Evolutionary conservation across 2,113 vertebrate species (phyloP), one percentile per base, ranked within the genome.

Genomic region (Anoplopoma fimbria): DNA sequence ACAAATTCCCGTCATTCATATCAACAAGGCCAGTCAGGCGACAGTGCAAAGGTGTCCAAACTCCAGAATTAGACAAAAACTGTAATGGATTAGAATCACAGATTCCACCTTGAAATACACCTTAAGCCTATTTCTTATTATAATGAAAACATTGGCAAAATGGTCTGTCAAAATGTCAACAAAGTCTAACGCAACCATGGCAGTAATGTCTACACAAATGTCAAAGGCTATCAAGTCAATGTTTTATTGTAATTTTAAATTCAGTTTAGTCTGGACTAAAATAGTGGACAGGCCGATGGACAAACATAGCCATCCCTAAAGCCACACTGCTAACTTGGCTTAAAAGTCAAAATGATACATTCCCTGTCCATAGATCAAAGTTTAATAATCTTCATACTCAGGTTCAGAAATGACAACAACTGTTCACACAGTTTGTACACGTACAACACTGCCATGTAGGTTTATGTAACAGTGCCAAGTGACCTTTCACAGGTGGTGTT

Each of bases 401-500:
- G n/a, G 5, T 25, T 51, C 2, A 63, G 15, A 47, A 76, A 47
- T 29, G 10, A 31, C 10, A 34, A 15, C 21, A 53, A 31, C 9
- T 60, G 9, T 27, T 58, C 15, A 69, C 23, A 69, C 53, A 45
- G 9, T 31, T 47, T 29, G 15, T 9, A 75, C 49, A 6, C 0
- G 3, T 36, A 57, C 38, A n/a, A 27, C 25, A 23, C 34, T 38
- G 47, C 7, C 55, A 29, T 64, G 51, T 29, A 62, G 71, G 77
- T 87, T 75, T 85, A 47, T 23, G 55, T 1, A 58, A 33, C 6
- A 8, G 3, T 47, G 21, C 31, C 21, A 33, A 38, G 60, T 65
- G 78, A 88, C 87, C 82, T 87, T 86, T 83, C 9, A 3, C 62
- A 72, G 9, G 47, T 49, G 36, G 4, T 5, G 19, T 42, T 13